Base-by-base conservation (phyloP, 53 echinoderm and acorn worm genomes). In the Stichopus horrens region DNA sequence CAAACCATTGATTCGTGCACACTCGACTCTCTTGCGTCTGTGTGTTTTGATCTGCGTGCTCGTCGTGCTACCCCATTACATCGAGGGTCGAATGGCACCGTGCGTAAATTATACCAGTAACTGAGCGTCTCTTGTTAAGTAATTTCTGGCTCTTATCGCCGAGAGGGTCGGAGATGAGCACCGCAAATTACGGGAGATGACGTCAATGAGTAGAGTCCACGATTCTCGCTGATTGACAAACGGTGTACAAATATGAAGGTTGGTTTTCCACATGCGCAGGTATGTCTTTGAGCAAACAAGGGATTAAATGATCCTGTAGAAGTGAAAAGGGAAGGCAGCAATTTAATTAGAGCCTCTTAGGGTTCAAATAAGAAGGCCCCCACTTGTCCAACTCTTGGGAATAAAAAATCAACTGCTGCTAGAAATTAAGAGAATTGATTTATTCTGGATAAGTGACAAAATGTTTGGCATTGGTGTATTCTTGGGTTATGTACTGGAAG, bases 31-130 rank as follows among this genome's bases (percentile, higher is more conserved):
- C 16, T 16, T 4, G 10, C 59, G 59, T 59, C 59, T 8, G 8
- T 13, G 13, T 59, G 9, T 63, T 63, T 63, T 63, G 63, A 63
- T 63, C 63, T 63, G 63, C 16, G 63, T 63, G 10, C 11, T 63
- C 63, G 10, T 63, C 0, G 63, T 63, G 5, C 63, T 63, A 63
- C 63, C 63, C 63, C 63, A 63, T 16, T 63, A 16, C 63, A 53
- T 79, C 79, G 53, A 79, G 55, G 55, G 55, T 55, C 79, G 55
- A 20, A 75, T 75, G 53, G 79, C 79, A 54, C 55, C 54, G 55
- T 79, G 79, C 54, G 8, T 79, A 79, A 79, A 79, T 79, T 79
- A 79, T 55, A 79, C 79, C 79, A 79, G 79, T 54, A 79, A n/a
- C 53, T 19, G 19, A 54, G n/a, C 51, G 53, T 55, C 79, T 63